Conservation (phyloP, 2,797 vertebrate genomes). For the Pangasius krempfi region DNA sequence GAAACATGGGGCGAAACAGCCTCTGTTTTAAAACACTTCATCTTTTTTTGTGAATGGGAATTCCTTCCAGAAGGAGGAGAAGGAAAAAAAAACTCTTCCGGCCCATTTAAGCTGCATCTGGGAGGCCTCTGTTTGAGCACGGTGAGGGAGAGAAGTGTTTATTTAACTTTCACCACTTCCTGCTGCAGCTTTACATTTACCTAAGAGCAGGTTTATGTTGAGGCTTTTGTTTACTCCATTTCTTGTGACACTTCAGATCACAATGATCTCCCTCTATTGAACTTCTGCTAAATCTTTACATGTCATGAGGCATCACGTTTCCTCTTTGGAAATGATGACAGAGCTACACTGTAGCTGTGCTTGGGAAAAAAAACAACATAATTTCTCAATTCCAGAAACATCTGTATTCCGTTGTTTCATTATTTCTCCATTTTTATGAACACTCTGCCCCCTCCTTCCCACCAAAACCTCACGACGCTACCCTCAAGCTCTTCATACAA, state of each 20-base stretch:
- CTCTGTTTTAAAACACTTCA: constrained; percentile 53
- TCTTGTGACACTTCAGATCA: constrained; percentile 32
- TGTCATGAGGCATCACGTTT: constrained; percentile 19
- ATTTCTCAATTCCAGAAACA: constrained; percentile 35
- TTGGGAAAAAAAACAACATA: not conserved
- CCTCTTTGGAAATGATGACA: constrained; percentile 35
- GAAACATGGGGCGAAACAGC: constrained; percentile 33
- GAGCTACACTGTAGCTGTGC: not conserved
- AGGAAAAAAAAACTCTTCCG: constrained; percentile 46
- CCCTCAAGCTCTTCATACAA: constrained; percentile 47
- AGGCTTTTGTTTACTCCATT: constrained; percentile 43
- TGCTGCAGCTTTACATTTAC: constrained; percentile 51
- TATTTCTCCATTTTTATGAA: constrained; percentile 14
- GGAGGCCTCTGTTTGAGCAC: constrained; percentile 49
- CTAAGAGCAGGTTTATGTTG: constrained; percentile 35
- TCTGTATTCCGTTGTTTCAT: constrained; percentile 8
- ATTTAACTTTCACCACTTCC: constrained; percentile 60
- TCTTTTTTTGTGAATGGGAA: constrained; percentile 63
- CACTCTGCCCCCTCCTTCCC: constrained; percentile 21
- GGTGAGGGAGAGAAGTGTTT: constrained; percentile 54
- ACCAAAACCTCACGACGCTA: constrained; percentile 16
- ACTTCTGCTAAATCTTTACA: not conserved
- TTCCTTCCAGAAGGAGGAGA: constrained; percentile 53
- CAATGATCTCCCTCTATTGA: not conserved
- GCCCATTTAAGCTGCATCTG: constrained; percentile 51